These are phyloP conservation scores for Xenus cinereus DNA, from an alignment of 2,113 vertebrate genomes.

Conservation along the genomic window DNA sequence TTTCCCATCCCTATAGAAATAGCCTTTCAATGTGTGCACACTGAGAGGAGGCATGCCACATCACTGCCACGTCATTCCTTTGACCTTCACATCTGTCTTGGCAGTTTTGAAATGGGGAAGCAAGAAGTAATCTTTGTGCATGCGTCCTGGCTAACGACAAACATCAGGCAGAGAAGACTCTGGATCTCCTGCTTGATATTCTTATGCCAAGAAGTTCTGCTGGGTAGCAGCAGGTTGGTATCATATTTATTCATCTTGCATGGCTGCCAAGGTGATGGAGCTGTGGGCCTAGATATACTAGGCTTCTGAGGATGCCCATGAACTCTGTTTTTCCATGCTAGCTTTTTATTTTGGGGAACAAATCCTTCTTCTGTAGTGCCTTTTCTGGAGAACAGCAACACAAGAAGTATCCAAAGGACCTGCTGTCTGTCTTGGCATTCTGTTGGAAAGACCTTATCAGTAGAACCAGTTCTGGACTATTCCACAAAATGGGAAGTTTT, in stretches of 20 bases:
- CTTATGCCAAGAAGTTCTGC: background rate
- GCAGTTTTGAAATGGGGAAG: background rate
- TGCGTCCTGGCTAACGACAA: background rate
- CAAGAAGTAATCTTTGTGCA: background rate
- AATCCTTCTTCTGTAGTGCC: background rate
- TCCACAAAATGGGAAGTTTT: background rate
- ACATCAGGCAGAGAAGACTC: background rate
- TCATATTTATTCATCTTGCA: background rate
- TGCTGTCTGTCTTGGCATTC: background rate
- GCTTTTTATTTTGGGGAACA: background rate
- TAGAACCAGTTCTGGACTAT: background rate
- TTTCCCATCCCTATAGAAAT: background rate
- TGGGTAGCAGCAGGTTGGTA: background rate
- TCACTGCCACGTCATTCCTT: background rate
- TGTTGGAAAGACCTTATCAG: background rate
- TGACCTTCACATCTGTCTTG: background rate
- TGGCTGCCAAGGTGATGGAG: background rate
- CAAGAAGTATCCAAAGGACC: background rate
- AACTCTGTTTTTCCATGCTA: background rate
- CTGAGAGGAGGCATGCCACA: background rate
- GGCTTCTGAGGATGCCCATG: background rate
- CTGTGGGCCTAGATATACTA: background rate
- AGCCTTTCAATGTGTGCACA: background rate
- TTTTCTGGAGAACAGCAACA: background rate
- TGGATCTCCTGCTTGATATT: background rate